phyloP scores from a whole-genome alignment of 2,888 invertebrate species.

The Myathropa florea region DNA sequence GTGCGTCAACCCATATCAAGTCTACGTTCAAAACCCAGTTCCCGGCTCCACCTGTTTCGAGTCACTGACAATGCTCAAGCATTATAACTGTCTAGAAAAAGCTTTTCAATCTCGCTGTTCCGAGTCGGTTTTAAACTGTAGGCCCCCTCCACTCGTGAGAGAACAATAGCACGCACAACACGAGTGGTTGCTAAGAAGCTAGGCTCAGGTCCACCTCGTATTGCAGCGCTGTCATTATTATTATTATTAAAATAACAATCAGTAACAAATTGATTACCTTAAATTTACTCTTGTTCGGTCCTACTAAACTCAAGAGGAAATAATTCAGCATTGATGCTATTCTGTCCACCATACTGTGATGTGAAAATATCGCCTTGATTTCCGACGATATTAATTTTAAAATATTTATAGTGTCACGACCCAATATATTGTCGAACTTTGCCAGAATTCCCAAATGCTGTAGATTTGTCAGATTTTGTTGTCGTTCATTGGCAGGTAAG shows the following conservation, averaged over 20 bases:
- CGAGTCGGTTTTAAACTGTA: no score
- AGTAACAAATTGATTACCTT: constrained; percentile 83
- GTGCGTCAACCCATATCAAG: no score
- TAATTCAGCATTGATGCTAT: constrained; percentile 98
- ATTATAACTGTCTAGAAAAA: no score
- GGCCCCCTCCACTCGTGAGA: no score
- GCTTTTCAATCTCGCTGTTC: no score
- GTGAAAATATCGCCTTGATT: constrained; percentile 92
- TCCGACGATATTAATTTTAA: constrained; percentile 89
- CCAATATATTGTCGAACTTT: constrained; percentile 94
- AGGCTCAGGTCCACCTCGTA: no score
- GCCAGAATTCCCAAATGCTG: constrained; percentile 92
- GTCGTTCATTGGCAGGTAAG: constrained; percentile 86
- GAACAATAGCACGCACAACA: no score
- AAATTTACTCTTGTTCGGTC: constrained; percentile 94
- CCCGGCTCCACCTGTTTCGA: no score
- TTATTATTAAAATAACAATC: not conserved
- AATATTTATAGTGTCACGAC: constrained; percentile 92
- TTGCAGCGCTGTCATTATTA: no score
- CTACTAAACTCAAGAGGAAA: constrained; percentile 93
- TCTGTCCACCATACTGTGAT: constrained; percentile 94
- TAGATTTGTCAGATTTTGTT: constrained; percentile 87
- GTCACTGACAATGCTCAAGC: no score
- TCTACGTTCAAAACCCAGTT: no score
- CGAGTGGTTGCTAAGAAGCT: no score